Evolutionary conservation across 2,888 invertebrate genomes (phyloP), one percentile per base, ranked within the genome.

Genomic region (Dromius quadrimaculatus): DNA sequence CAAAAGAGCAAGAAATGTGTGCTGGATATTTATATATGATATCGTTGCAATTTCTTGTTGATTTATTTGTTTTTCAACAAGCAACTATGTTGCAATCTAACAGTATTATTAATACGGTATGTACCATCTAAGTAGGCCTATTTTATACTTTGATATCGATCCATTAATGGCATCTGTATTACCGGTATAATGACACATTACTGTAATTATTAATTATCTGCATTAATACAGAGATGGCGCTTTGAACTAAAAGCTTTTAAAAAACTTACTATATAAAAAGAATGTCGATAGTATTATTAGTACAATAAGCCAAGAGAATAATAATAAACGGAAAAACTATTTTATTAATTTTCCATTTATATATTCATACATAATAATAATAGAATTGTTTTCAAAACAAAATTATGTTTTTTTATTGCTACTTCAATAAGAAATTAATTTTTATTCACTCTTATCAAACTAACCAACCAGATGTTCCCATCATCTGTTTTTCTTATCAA

Each of bases 21-120:
- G 8, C 4, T 28, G 28, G 8, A 41, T 15, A 11, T 15, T 41
- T 11, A 15, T 17, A 41, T 13, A 6, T 4, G 9, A n/a, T 11
- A 41, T 41, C 15, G 15, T 41, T 41, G 1, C 1, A 11, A 15
- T 41, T n/a, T 41, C 41, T 41, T 15, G 13, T 41, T 41, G 15
- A 54, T 28, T 54, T 54, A 28, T 54, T 54, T 54, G 13, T 28
- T 15, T 54, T 28, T 28, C 9, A 54, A 54, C 28, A 28, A 54
- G 15, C 19, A 28, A 54, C 15, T 28, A 28, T 54, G 32, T 15
- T 17, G 8, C 28, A 54, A 28, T 28, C 28, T 54, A 54, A 47
- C 23, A 54, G 50, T 54, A 23, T 54, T 28, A 54, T 54, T 54
- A 54, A 54, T 54, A 54, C 50, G 50, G 50, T 54, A 28, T 54